A percentile compares a stretch with the other conserved stretches of the same genome.
These are phyloP conservation scores for Helostoma temminkii DNA, from an alignment of 2,797 vertebrate species.

Conservation along the genomic window DNA sequence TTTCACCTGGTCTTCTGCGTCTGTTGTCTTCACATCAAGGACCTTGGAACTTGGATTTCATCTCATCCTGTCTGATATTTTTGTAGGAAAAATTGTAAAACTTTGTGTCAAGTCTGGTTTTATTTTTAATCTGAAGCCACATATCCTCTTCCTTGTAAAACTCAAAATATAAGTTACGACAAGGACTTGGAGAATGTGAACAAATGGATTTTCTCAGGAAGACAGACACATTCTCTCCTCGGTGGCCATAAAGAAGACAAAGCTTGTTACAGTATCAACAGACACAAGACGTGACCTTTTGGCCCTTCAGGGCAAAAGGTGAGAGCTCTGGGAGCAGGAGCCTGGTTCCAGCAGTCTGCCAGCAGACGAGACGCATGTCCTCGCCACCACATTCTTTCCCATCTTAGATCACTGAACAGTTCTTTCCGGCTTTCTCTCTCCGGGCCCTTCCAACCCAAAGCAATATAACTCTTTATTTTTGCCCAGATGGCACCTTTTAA, in stretches of 20 bases:
- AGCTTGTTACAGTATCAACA: conserved; percentile 83
- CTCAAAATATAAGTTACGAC: no score
- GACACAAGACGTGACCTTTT: conserved; percentile 66
- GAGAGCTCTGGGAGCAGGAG: conserved; percentile 71
- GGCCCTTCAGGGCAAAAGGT: conserved; percentile 75
- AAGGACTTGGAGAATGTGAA: conserved; percentile 37
- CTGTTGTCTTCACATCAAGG: neutral
- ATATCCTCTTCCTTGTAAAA: neutral
- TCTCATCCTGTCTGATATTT: neutral
- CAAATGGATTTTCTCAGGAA: conserved; percentile 56
- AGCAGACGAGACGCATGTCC: conserved; percentile 71
- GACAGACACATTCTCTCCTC: conserved; percentile 52
- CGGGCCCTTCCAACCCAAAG: conserved; percentile 52
- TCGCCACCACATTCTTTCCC: conserved; percentile 79
- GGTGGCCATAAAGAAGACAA: conserved; percentile 72
- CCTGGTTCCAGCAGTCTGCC: conserved; percentile 80
- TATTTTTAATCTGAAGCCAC: conserved; percentile 9
- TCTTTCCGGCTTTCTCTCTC: conserved; percentile 44
- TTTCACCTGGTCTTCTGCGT: neutral
- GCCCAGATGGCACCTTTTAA: conserved; percentile 44
- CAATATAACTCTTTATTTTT: conserved; percentile 55
- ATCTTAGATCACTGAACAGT: conserved; percentile 77
- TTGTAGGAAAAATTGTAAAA: neutral
- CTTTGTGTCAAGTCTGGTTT: neutral
- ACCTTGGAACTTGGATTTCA: neutral